Percentiles rank a stretch among this genome's conserved stretches.
These are phyloP conservation scores for Halictus quadricinctus DNA, from an alignment of 2,888 invertebrate species.

Conservation along the genomic window DNA sequence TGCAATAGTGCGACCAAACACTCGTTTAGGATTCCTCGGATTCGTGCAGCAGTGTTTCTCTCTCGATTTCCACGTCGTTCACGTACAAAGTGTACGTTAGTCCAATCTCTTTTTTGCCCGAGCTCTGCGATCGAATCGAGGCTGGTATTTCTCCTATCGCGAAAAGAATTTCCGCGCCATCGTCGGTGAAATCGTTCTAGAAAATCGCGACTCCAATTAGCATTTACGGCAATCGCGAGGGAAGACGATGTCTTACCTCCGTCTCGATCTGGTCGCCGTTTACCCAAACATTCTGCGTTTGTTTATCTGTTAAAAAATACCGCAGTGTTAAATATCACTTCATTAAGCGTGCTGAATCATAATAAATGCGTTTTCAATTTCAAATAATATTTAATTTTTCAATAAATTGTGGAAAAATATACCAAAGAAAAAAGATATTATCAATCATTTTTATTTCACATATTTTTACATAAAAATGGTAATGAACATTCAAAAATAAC, in stretches of 20 bases:
- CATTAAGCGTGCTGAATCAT: not conserved
- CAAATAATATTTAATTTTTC: not conserved
- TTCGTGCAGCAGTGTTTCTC: constrained; percentile 49
- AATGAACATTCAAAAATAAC: no score
- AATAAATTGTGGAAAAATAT: not conserved
- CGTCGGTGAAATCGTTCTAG: constrained; percentile 91
- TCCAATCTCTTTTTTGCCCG: constrained; percentile 76
- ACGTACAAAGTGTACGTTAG: constrained; percentile 76
- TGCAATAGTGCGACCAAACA: not conserved
- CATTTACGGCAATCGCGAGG: no score
- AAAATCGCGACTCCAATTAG: not conserved
- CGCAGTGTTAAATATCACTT: not conserved
- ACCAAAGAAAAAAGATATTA: no score
- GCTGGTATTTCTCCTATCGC: constrained; percentile 84
- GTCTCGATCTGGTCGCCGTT: constrained; percentile 88
- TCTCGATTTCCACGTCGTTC: constrained; percentile 74
- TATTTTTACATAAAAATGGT: no score
- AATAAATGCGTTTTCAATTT: no score
- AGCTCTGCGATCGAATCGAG: constrained; percentile 82
- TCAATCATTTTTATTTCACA: no score
- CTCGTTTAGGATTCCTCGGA: constrained; percentile 8
- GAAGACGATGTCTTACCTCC: constrained; percentile 81
- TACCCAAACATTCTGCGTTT: constrained; percentile 89
- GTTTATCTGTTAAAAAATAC: constrained; percentile 85
- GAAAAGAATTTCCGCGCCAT: constrained; percentile 93